These are phyloP conservation scores for Ambastaia sidthimunki DNA, from an alignment of 2,797 vertebrate genomes.

Conservation along the genomic window DNA sequence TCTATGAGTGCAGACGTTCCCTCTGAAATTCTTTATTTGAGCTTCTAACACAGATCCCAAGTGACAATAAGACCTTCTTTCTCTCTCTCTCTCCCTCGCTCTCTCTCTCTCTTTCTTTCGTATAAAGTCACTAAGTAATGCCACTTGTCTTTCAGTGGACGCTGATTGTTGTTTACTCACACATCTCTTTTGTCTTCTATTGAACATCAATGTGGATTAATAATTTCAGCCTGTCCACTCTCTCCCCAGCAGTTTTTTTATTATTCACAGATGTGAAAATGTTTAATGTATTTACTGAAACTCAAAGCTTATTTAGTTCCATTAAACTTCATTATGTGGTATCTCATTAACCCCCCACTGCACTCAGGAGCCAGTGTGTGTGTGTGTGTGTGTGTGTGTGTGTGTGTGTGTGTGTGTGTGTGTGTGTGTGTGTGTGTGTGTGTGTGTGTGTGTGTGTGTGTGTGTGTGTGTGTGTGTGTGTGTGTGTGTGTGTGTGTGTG, in stretches of 20 bases:
- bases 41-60: conserved; percentile 48
- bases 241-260: conserved; percentile 57
- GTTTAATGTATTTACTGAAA: conserved; percentile 76
- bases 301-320: conserved; percentile 76
- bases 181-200: background rate
- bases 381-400: background rate
- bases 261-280: conserved; percentile 76
- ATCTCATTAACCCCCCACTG: conserved; percentile 69
- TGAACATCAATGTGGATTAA: conserved; percentile 15
- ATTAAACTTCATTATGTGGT: conserved; percentile 78
- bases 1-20: conserved; percentile 43
- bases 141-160: too few relatives aligned
- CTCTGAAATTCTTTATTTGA: conserved; percentile 54
- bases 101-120: too few relatives aligned
- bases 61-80: conserved; percentile 40
- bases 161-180: background rate
- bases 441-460: too few relatives aligned
- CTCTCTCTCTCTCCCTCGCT: conserved; percentile 3
- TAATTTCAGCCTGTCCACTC: conserved; percentile 5
- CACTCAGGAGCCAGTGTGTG: conserved; percentile 37
- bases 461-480: too few relatives aligned
- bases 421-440: conserved; percentile 14
- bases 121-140: background rate
- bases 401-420: too few relatives aligned
- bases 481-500: conserved; percentile 30